Evolutionary conservation across 2,113 vertebrate species (phyloP).

Genomic region (Scomber japonicus): DNA sequence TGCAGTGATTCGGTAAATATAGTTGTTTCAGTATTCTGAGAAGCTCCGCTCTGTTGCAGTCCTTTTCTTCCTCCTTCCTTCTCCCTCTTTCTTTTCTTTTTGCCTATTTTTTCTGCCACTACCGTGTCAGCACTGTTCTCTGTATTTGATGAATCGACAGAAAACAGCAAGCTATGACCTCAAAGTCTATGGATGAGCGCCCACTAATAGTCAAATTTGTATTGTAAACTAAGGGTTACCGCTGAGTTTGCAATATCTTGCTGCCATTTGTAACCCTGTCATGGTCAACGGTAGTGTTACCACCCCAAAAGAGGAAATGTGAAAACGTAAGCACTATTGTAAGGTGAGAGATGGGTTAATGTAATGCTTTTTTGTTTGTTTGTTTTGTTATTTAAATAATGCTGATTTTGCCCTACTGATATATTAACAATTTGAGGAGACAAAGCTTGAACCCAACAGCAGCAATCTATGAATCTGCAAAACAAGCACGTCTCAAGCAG

Average conservation of each 20-base stretch:
- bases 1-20: conserved; percentile 9
- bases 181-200: conserved; percentile 53
- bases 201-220: conserved; percentile 46
- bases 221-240: conserved; percentile 37
- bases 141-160: conserved; percentile 60
- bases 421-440: neutral
- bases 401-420: conserved; percentile 7
- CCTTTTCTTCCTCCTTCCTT: neutral
- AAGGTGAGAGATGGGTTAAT: conserved; percentile 23
- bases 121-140: conserved; percentile 27
- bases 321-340: conserved; percentile 19
- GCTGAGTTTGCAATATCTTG: conserved; percentile 61
- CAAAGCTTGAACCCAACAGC: neutral
- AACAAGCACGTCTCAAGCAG: conserved; percentile 35
- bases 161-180: conserved; percentile 58
- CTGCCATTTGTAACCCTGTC: conserved; percentile 48
- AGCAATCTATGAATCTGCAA: conserved; percentile 24
- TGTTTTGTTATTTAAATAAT: too few relatives aligned
- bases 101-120: conserved; percentile 5
- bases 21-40: neutral
- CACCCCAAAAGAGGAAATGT: neutral
- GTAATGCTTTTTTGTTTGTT: neutral
- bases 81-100: neutral
- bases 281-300: conserved; percentile 23
- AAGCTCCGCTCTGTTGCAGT: conserved; percentile 8